Base-by-base conservation (phyloP, 2,888 invertebrate genomes). In the Ptychoptera albimana region DNA sequence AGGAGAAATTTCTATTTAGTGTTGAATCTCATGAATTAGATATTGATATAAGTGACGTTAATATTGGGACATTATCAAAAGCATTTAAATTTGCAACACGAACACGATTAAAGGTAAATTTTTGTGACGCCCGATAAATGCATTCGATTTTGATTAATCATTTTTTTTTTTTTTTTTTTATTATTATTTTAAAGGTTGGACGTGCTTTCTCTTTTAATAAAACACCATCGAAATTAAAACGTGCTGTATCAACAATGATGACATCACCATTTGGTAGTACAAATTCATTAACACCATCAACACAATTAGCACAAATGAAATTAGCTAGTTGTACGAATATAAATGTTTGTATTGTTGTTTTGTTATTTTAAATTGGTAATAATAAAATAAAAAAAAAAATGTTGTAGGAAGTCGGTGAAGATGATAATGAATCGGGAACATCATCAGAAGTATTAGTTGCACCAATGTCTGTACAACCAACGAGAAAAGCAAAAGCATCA, bases 151-250 rank as follows among this genome's bases (percentile, higher is more conserved):
- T 30, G 30, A 34, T 34, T 34, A 34, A 6, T 10, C 9, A 34
- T 3, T n/a, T 2, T 34, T 34, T 3, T 34, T 34, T n/a, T 34
- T 34, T n/a, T 34, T 8, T 8, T 8, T 10, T 31, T 31, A 31
- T 31, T 31, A 7, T 31, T 31, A 8, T 36, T 36, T 48, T 48
- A 2, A 53, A 75, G 75, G 89, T 94, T 53, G 89, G 89, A 43
- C 77, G 94, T 53, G 93, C 93, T 52, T 84, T 94, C 60, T 93
- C 92, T 51, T 91, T 94, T 68, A 92, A 89, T 67, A 89, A 91
- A 68, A 93, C 94, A 29, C 93, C 94, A 42, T 86, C 85, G 51
- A 89, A 88, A 64, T 67, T 94, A 56, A 92, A 92, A 67, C 76
- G 93, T 46, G 92, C 93, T 30, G 85, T 94, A 65, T 93, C 93